Evolutionary conservation across 2,113 vertebrate genomes (phyloP).

Genomic region (Oreocharis arfaki): DNA sequence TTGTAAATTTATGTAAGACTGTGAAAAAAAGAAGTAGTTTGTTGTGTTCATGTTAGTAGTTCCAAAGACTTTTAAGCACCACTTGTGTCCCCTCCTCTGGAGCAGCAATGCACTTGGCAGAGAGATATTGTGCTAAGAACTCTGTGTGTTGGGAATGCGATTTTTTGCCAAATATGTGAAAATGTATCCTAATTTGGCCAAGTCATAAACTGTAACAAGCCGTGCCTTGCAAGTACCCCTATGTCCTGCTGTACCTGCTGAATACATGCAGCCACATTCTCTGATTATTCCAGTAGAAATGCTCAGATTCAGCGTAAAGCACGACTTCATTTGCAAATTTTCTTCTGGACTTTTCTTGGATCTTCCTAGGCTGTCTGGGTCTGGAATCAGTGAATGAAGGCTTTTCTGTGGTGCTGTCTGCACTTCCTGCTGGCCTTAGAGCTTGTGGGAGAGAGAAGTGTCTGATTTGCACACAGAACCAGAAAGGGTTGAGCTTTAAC

Average conservation of each 20-base stretch:
- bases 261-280: background rate
- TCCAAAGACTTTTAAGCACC: background rate
- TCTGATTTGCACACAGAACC: background rate
- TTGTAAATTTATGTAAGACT: background rate
- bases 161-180: background rate
- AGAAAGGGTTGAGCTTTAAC: background rate
- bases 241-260: background rate
- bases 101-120: background rate
- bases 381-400: background rate
- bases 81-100: background rate
- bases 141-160: rapidly evolving
- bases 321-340: rapidly evolving
- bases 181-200: background rate
- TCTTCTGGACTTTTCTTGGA: background rate
- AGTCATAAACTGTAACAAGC: background rate
- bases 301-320: background rate
- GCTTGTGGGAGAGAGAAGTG: background rate
- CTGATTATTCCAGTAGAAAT: background rate
- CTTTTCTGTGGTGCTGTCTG: background rate
- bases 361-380: background rate
- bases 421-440: background rate
- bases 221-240: background rate
- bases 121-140: background rate
- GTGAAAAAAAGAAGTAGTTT: background rate
- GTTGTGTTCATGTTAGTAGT: background rate